Evolutionary conservation across 1,140 invertebrate genomes (phyloP).

Genomic region (Hyphantria cunea): DNA sequence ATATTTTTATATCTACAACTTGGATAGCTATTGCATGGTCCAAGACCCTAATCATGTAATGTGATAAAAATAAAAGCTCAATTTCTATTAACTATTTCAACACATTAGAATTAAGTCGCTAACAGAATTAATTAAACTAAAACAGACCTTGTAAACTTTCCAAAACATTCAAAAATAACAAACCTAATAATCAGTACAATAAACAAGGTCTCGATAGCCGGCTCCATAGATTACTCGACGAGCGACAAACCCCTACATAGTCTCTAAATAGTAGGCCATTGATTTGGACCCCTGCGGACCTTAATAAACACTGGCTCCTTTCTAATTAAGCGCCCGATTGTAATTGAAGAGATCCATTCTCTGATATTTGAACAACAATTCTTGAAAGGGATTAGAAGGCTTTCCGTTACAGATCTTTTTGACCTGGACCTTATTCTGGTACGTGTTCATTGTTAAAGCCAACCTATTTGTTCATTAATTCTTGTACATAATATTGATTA

Average conservation of each 20-base stretch:
- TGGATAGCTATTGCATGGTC: no score
- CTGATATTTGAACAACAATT: constrained; percentile 56
- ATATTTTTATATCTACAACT: no score
- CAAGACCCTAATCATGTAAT: no score
- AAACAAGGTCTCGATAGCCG: constrained; percentile 9
- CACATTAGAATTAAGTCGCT: no score
- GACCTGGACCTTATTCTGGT: neutral
- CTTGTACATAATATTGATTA: no score
- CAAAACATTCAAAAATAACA: no score
- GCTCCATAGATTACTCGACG: constrained; percentile 1
- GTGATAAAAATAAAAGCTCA: no score
- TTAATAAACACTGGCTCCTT: constrained; percentile 43
- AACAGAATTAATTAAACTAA: no score
- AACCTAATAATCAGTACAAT: constrained; percentile 1
- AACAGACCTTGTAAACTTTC: no score
- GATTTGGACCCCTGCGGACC: constrained; percentile 36
- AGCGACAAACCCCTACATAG: constrained; percentile 29
- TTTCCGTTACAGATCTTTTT: constrained; percentile 3
- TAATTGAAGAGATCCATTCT: constrained; percentile 57
- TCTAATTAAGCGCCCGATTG: constrained; percentile 56
- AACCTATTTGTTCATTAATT: no score
- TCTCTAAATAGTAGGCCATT: constrained; percentile 42
- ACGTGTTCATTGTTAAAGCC: neutral
- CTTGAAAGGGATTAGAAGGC: constrained; percentile 29
- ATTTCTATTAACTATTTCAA: no score